Conservation (phyloP, 2,113 vertebrate species). For the Crotalus tigris region DNA sequence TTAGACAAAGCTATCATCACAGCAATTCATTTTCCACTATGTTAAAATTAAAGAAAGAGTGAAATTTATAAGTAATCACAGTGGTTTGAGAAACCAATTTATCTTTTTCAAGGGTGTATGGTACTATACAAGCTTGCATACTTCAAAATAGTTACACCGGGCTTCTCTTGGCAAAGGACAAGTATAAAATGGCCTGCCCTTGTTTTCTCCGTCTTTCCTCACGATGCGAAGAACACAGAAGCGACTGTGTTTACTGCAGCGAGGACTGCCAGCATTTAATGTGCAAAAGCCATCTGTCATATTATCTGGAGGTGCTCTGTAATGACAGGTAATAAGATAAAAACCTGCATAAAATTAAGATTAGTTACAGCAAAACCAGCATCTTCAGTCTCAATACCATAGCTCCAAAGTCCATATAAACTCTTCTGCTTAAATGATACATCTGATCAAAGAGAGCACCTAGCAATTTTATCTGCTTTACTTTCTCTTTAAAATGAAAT, state of each 20-base stretch:
- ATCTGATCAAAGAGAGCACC: neutral
- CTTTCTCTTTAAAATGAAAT: neutral
- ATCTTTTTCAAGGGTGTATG: neutral
- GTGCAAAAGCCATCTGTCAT: neutral
- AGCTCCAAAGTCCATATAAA: neutral
- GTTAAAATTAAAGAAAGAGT: neutral
- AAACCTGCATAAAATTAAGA: neutral
- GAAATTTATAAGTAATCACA: neutral
- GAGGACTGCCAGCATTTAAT: conserved; percentile 56
- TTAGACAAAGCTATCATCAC: neutral
- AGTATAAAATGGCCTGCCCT: conserved; percentile 84
- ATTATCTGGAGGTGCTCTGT: conserved; percentile 54
- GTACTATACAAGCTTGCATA: conserved; percentile 56
- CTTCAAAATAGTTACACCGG: conserved; percentile 86
- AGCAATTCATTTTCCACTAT: neutral
- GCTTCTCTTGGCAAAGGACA: conserved; percentile 81
- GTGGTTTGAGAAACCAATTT: neutral
- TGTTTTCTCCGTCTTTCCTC: conserved; percentile 86
- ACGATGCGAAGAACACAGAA: conserved; percentile 79
- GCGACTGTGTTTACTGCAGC: conserved; percentile 75
- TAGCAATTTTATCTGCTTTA: neutral
- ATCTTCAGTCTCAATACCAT: neutral
- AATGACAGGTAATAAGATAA: conserved; percentile 58
- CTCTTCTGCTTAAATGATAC: neutral
- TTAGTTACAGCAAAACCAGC: neutral